Evolutionary conservation across 2,888 invertebrate species (phyloP), one percentile per base, ranked within the genome.

Genomic region (Deroplatys truncata): DNA sequence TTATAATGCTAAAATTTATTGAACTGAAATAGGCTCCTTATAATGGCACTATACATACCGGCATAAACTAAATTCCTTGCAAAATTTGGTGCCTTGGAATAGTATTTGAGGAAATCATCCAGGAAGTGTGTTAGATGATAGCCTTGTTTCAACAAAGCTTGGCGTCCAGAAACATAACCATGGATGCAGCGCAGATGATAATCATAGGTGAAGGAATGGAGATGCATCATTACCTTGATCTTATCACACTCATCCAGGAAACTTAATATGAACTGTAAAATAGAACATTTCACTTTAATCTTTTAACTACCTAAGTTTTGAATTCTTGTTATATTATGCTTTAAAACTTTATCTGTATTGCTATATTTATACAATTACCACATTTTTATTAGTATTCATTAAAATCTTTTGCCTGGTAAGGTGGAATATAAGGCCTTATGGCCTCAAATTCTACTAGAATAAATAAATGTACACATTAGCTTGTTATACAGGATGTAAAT

Each of bases 121-220:
- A 97, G 94, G 93, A 97, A 97, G 91, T 96, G 95, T 35, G 96
- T 95, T 9, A 97, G 94, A 92, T 97, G 96, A 92, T 97, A 97
- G 84, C 95, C 96, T 90, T 94, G 95, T 91, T 94, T 94, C 85
- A 95, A 93, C 1, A 94, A 93, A 91, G 94, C 93, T 35, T 93
- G 93, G 84, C 94, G 94, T 86, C 95, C 95, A 88, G 95, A 94
- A 88, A 96, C 94, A 92, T 96, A 96, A 20, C 95, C 94, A 92
- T 96, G 95, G 89, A 97, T 95, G 90, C 95, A 95, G 82, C 97
- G 94, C 90, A 97, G 93, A 92, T 97, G 97, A 93, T 96, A 97
- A 93, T 97, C 97, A 92, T 97, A 97, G 0, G 96, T 96, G 92
- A 97, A 97, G 7, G 97, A 97, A 93, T 97, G 97, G 89, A 97